Evolutionary conservation across 2,888 invertebrate species (phyloP).

Genomic region (Teinopalpus imperialis): DNA sequence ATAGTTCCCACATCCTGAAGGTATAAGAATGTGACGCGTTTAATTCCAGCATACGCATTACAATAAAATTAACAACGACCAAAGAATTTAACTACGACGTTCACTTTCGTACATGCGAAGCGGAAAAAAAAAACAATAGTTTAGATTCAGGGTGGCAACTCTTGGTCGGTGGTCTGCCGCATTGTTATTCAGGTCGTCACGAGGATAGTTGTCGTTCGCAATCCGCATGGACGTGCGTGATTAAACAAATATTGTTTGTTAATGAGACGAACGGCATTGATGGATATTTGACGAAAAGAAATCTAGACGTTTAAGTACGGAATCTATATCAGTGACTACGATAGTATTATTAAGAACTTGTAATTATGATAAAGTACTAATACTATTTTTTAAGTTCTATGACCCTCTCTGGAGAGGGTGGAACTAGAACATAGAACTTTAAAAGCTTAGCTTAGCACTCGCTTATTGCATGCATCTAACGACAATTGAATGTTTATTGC

Average conservation of each 20-base stretch:
- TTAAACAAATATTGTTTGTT: conserved; percentile 40
- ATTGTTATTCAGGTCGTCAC: conserved; percentile 38
- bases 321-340: too few relatives aligned
- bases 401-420: too few relatives aligned
- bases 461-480: too few relatives aligned
- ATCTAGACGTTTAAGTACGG: not conserved
- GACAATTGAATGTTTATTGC: too few relatives aligned
- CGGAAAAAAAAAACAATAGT: conserved; percentile 27
- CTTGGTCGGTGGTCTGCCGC: conserved; percentile 37
- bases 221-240: conserved; percentile 38
- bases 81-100: conserved; percentile 3
- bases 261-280: conserved; percentile 31
- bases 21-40: too few relatives aligned
- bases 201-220: conserved; percentile 35
- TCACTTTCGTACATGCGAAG: conserved; percentile 27
- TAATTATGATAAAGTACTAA: too few relatives aligned
- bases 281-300: not conserved
- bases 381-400: too few relatives aligned
- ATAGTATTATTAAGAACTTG: too few relatives aligned
- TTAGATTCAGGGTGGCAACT: conserved; percentile 35
- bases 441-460: too few relatives aligned
- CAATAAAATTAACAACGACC: too few relatives aligned
- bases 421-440: too few relatives aligned
- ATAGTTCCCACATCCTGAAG: too few relatives aligned
- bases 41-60: not conserved